A percentile compares a stretch with the other conserved stretches of the same genome.
phyloP scores from a whole-genome alignment of 2,888 invertebrate species.

The Galeruca laticollis region DNA sequence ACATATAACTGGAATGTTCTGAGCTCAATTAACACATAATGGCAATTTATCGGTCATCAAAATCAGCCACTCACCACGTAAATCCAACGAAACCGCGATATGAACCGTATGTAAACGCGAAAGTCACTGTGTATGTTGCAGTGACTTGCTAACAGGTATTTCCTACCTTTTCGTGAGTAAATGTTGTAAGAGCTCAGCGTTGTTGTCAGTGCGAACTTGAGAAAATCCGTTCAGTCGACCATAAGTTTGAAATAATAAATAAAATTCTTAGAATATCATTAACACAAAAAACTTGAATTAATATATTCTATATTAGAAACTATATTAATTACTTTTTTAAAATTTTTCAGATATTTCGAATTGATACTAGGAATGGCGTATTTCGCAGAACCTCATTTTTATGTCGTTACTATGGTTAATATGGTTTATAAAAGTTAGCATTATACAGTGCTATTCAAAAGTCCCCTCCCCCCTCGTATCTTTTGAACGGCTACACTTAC shows the following conservation, averaged over 20 bases:
- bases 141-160: constrained; percentile 51
- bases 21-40: neutral
- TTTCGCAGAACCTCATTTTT: no score
- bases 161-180: constrained; percentile 50
- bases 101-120: constrained; percentile 50
- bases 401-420: no score
- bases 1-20: neutral
- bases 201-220: constrained; percentile 35
- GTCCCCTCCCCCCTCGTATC: no score
- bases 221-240: constrained; percentile 12
- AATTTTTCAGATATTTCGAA: no score
- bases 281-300: no score
- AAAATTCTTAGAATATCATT: no score
- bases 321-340: no score
- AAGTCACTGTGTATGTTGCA: constrained; percentile 50
- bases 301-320: no score
- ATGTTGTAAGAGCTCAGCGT: constrained; percentile 28
- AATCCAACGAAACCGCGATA: constrained; percentile 43
- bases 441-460: no score
- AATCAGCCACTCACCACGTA: constrained; percentile 30
- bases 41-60: constrained; percentile 16
- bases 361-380: no score
- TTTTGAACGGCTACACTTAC: no score
- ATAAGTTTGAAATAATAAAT: neutral
- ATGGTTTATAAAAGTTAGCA: no score